Percentiles rank a stretch among this genome's conserved stretches.
These are phyloP conservation scores for Sycophaga agraensis DNA, from an alignment of 1,140 invertebrate genomes.

Conservation along the genomic window DNA sequence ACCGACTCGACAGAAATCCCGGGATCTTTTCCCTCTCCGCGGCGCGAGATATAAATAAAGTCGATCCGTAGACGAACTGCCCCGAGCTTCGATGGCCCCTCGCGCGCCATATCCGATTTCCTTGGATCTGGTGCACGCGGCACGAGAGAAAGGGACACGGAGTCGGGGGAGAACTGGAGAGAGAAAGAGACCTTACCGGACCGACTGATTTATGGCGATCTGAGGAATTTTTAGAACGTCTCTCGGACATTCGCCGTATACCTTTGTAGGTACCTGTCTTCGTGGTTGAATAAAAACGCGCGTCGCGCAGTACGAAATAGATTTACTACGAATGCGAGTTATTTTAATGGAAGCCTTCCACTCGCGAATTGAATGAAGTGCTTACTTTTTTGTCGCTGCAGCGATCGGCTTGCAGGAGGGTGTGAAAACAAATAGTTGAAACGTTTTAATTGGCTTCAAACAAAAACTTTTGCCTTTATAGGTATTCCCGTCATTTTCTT, in stretches of 20 bases:
- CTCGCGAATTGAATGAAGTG: neutral
- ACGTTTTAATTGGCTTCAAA: neutral
- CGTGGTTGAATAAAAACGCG: neutral
- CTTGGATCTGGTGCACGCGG: slow-evolving; percentile 19
- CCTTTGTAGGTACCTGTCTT: slow-evolving; percentile 8
- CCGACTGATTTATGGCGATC: slow-evolving; percentile 28
- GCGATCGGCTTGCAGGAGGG: neutral
- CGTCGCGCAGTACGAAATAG: neutral
- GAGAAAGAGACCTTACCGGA: neutral
- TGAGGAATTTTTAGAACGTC: slow-evolving; percentile 25
- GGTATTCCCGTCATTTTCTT: too few species aligned
- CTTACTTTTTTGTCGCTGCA: neutral
- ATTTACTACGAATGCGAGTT: slow-evolving; percentile 17
- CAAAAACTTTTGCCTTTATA: too few species aligned
- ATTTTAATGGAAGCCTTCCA: slow-evolving; percentile 22
- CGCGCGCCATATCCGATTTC: slow-evolving; percentile 30
- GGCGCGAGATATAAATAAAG: too few species aligned
- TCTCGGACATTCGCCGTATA: slow-evolving; percentile 13
- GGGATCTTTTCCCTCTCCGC: slow-evolving; percentile 25
- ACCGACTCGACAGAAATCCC: slow-evolving; percentile 29
- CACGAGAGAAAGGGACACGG: neutral
- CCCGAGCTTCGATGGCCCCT: slow-evolving; percentile 1
- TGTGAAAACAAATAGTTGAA: too few species aligned
- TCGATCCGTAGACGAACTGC: neutral
- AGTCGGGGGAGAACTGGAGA: neutral